phyloP scores from a whole-genome alignment of 2,888 invertebrate genomes.

The Pelosia muscerda region DNA sequence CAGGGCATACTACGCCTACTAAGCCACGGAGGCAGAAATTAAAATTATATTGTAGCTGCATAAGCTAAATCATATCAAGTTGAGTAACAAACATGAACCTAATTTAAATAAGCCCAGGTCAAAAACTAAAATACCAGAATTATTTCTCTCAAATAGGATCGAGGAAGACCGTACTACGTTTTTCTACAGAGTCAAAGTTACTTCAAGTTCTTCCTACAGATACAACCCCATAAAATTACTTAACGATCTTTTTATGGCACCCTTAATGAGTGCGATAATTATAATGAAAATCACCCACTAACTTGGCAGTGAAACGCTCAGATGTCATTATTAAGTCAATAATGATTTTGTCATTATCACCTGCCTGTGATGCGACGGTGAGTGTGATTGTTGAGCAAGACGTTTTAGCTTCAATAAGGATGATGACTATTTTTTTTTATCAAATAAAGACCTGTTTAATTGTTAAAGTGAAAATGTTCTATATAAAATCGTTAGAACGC shows the following conservation, averaged over 20 bases:
- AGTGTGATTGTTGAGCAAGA: not conserved
- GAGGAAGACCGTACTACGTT: not conserved
- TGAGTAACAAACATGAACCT: too few species aligned
- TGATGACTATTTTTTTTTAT: too few species aligned
- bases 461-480: too few species aligned
- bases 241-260: slow-evolving; percentile 1
- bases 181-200: not conserved
- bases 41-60: too few species aligned
- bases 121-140: too few species aligned
- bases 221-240: not conserved
- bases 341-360: not conserved
- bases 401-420: not conserved
- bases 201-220: not conserved
- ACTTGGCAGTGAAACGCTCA: not conserved
- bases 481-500: too few species aligned
- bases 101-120: too few species aligned
- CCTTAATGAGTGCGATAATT: slow-evolving; percentile 2
- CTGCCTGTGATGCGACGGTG: not conserved
- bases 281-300: slow-evolving; percentile 4
- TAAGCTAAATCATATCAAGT: too few species aligned
- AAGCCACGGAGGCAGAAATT: too few species aligned
- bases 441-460: too few species aligned
- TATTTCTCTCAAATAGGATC: not conserved
- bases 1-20: too few species aligned
- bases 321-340: slow-evolving; percentile 4